phyloP scores from a whole-genome alignment of 2,113 vertebrate species.

The Oncorhynchus tshawytscha region DNA sequence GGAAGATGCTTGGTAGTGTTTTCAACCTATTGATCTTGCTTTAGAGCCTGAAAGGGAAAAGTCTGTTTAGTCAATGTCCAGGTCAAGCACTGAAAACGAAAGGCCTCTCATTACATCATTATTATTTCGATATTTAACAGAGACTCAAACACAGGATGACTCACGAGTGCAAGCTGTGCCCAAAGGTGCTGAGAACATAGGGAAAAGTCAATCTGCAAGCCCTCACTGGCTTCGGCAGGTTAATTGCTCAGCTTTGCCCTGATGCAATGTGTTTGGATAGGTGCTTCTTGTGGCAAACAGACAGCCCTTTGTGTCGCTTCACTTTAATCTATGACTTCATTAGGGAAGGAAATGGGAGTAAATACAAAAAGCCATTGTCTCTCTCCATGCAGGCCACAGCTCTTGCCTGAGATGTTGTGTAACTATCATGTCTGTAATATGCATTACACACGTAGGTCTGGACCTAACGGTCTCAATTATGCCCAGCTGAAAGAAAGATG shows the following conservation, averaged over 20 bases:
- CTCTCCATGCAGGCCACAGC: conserved; percentile 45
- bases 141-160: conserved; percentile 40
- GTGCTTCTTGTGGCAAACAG: conserved; percentile 75
- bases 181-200: conserved; percentile 33
- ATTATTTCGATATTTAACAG: conserved; percentile 62
- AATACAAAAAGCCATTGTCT: conserved; percentile 79
- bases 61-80: conserved; percentile 19
- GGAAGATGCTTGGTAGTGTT: background rate
- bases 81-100: conserved; percentile 1
- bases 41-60: conserved; percentile 1
- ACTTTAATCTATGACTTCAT: conserved; percentile 79
- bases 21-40: conserved; percentile 2
- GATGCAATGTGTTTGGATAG: conserved; percentile 81
- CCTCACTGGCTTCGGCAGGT: conserved; percentile 55
- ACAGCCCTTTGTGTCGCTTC: conserved; percentile 71
- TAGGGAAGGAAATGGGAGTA: conserved; percentile 82
- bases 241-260: conserved; percentile 71
- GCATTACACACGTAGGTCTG: conserved; percentile 45
- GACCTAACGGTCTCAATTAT: conserved; percentile 32
- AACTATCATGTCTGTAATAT: conserved; percentile 65
- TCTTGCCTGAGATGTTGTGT: conserved; percentile 57
- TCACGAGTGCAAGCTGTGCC: conserved; percentile 39
- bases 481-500: background rate
- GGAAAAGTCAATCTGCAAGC: conserved; percentile 29
- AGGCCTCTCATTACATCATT: conserved; percentile 36